Evolutionary conservation across 2,797 vertebrate genomes (phyloP), one percentile per base, ranked within the genome.

Genomic region (Tenualosa ilisha): DNA sequence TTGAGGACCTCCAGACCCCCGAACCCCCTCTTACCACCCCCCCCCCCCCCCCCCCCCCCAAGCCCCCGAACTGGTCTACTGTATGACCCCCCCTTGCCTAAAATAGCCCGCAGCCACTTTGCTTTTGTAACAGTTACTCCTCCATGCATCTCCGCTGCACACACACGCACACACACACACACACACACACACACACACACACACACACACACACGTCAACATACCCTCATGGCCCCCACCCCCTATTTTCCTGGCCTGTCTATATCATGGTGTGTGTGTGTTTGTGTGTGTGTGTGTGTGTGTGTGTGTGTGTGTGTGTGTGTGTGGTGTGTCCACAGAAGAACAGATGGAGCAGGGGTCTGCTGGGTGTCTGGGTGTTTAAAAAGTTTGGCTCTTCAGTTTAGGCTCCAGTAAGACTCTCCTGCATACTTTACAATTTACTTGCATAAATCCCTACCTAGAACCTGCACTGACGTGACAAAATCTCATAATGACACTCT

Each of bases 1-100:
- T 86, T 88, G 13, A 68, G 56, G 83, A 17, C 50, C 59, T 79
- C 59, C 51, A 83, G 3, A 83, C 82, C 43, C 84, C 82, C 82
- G 3, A 49, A 31, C 31, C 46, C 82, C 7, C 4, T 49, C 46
- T 49, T 4, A 5, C 0, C 82, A 50, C 82, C 59, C 56, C 79
- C 82, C 40, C 84, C 59, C 51, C 43, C 82, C 59, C 63, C 79
- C 82, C 40, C 84, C 59, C 51, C 82, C 50, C 26, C 17, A 53
- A 24, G 2, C 53, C 12, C 15, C 12, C 0, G 11, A 54, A 11
- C 2, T 54, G 15, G 53, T 17, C 53, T 54, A 54, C 12, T 54
- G 53, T 26, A 13, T 43, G n/a, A 22, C 46, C 46, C 46, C 43
- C 54, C 22, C 51, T 22, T 0, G 61, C 37, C 40, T 31, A n/a